A percentile compares a stretch with the other conserved stretches of the same genome.
phyloP scores from a whole-genome alignment of 1,140 invertebrate genomes.

The Scaptomyza pallida region DNA sequence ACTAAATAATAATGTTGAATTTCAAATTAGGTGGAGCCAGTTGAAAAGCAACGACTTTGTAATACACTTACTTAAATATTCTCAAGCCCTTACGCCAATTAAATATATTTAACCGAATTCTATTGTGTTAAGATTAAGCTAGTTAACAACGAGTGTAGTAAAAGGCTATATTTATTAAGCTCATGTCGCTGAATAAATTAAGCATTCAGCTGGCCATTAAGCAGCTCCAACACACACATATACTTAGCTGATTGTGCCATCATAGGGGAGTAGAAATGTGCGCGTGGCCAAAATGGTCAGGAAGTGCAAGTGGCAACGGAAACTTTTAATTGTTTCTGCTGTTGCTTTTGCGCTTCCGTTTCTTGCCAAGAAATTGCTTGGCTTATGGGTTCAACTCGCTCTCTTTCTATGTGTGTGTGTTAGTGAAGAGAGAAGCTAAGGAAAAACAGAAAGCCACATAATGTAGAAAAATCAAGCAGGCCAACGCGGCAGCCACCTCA shows the following conservation, averaged over 20 bases:
- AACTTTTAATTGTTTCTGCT: slow-evolving; percentile 82
- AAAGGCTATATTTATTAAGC: slow-evolving; percentile 10
- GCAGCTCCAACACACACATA: not conserved
- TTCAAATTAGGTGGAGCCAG: not conserved
- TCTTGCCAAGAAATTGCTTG: slow-evolving; percentile 46
- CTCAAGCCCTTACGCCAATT: too few species aligned
- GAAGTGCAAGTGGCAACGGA: slow-evolving; percentile 80
- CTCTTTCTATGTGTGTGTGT: not conserved
- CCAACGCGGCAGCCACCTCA: slow-evolving; percentile 33
- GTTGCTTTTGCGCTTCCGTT: slow-evolving; percentile 73
- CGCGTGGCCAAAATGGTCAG: slow-evolving; percentile 63
- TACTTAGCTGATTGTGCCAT: slow-evolving; percentile 48
- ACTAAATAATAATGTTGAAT: slow-evolving; percentile 20
- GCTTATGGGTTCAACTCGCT: slow-evolving; percentile 13
- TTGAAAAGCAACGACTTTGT: slow-evolving; percentile 9
- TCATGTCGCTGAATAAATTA: slow-evolving; percentile 29
- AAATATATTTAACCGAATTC: not conserved
- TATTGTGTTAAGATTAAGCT: not conserved
- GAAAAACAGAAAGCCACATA: slow-evolving; percentile 65
- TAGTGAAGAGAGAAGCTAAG: slow-evolving; percentile 8
- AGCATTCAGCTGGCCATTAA: slow-evolving; percentile 12
- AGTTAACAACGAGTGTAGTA: not conserved
- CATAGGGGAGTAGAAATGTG: slow-evolving; percentile 10
- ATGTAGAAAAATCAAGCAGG: slow-evolving; percentile 47
- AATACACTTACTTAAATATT: slow-evolving; percentile 27